These are phyloP conservation scores for Nomada fucata DNA, from an alignment of 2,888 invertebrate genomes.

Conservation along the genomic window DNA sequence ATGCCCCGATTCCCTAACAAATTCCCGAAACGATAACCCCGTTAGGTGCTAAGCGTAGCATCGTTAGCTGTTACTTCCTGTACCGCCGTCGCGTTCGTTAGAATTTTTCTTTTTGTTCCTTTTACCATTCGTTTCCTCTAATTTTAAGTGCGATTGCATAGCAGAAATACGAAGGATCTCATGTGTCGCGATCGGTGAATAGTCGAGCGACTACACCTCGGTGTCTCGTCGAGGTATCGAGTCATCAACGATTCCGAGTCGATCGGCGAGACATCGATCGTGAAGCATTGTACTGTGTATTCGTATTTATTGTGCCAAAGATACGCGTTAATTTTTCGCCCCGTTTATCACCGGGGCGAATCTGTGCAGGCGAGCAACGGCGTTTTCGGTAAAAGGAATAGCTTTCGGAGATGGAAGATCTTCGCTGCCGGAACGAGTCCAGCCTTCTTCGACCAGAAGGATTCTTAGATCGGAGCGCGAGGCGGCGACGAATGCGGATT, in stretches of 20 bases:
- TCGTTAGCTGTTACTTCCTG: slow-evolving; percentile 53
- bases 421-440: neutral
- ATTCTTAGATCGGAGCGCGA: neutral
- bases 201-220: slow-evolving; percentile 18
- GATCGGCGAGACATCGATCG: slow-evolving; percentile 15
- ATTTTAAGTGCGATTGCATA: slow-evolving; percentile 29
- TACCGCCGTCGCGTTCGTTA: slow-evolving; percentile 35
- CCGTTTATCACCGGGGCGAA: slow-evolving; percentile 39
- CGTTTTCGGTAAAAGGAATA: neutral
- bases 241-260: neutral
- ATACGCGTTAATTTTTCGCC: slow-evolving; percentile 71
- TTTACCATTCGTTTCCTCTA: neutral
- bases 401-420: neutral
- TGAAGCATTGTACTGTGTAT: slow-evolving; percentile 53
- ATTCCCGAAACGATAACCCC: slow-evolving; percentile 63
- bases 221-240: slow-evolving; percentile 4
- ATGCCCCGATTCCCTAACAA: slow-evolving; percentile 25
- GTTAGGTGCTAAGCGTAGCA: slow-evolving; percentile 70
- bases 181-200: slow-evolving; percentile 46
- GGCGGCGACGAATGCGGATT: no score
- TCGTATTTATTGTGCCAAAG: slow-evolving; percentile 82
- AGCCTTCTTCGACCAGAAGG: neutral
- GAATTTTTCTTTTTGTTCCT: neutral
- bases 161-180: slow-evolving; percentile 63
- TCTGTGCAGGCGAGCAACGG: neutral